Conservation (phyloP, 1,140 invertebrate genomes). For the Drosophila seguyi region DNA sequence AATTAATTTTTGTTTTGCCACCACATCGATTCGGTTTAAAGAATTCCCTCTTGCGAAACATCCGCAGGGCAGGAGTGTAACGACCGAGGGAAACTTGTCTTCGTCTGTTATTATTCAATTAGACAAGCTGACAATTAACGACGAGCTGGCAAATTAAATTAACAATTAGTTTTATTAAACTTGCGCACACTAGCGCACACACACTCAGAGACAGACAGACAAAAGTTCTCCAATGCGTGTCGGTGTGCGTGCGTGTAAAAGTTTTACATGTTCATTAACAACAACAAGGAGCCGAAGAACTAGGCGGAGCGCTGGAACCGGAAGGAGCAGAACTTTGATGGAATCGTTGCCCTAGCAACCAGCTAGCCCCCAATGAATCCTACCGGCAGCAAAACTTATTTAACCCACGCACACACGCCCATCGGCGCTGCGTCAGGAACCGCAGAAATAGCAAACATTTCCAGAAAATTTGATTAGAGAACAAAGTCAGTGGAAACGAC, state of each 20-base stretch:
- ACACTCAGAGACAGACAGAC: neutral
- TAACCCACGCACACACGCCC: constrained; percentile 16
- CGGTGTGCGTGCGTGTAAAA: constrained; percentile 56
- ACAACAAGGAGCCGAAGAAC: constrained; percentile 37
- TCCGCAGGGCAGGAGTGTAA: constrained; percentile 9
- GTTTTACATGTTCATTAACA: constrained; percentile 81
- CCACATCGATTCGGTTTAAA: constrained; percentile 48
- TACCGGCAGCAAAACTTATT: constrained; percentile 67
- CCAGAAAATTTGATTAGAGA: constrained; percentile 72
- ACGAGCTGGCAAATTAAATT: constrained; percentile 84
- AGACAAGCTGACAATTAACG: constrained; percentile 82
- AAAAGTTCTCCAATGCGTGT: constrained; percentile 52
- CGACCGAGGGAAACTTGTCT: constrained; percentile 36
- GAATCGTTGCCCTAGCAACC: constrained; percentile 60
- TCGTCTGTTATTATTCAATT: constrained; percentile 83
- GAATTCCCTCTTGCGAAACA: constrained; percentile 1
- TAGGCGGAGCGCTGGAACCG: neutral
- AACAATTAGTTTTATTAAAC: constrained; percentile 85
- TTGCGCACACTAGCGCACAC: constrained; percentile 34
- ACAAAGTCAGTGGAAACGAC: constrained; percentile 51
- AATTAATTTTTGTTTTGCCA: constrained; percentile 59
- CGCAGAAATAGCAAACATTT: constrained; percentile 66
- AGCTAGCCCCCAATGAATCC: constrained; percentile 35
- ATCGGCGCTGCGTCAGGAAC: constrained; percentile 17
- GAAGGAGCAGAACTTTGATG: constrained; percentile 67